phyloP scores from a whole-genome alignment of 2,113 vertebrate species.

The Polypterus bichir region DNA sequence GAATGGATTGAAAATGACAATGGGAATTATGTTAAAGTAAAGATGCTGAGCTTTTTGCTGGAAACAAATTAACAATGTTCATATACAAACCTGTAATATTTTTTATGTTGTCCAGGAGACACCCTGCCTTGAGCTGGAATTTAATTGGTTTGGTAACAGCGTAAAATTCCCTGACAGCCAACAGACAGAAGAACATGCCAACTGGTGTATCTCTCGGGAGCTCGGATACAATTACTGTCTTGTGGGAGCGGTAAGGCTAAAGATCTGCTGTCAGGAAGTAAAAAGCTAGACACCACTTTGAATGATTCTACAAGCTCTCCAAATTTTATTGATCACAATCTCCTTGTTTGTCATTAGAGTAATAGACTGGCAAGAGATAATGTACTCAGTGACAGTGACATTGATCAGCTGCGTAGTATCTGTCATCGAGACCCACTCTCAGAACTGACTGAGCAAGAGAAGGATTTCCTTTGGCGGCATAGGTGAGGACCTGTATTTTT shows the following conservation, averaged over 20 bases:
- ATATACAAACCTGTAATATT: too few relatives aligned
- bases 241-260: constrained; percentile 33
- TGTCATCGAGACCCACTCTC: constrained; percentile 54
- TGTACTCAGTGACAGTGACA: constrained; percentile 42
- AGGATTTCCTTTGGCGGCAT: constrained; percentile 65
- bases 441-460: constrained; percentile 61
- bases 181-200: constrained; percentile 53
- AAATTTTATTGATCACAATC: too few relatives aligned
- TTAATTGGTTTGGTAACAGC: constrained; percentile 49
- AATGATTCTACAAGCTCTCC: too few relatives aligned
- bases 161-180: constrained; percentile 51
- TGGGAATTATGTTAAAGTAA: too few relatives aligned
- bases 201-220: constrained; percentile 54
- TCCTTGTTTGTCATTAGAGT: constrained; percentile 28
- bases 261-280: too few relatives aligned
- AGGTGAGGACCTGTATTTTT: constrained; percentile 20
- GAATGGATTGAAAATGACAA: too few relatives aligned
- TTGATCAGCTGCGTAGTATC: constrained; percentile 47
- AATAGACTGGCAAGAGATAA: constrained; percentile 54
- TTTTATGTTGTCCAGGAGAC: constrained; percentile 37
- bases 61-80: too few relatives aligned
- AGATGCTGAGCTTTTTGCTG: too few relatives aligned
- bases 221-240: constrained; percentile 52
- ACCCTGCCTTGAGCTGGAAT: constrained; percentile 55
- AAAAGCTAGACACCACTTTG: too few relatives aligned